Percentiles rank a stretch among this genome's conserved stretches.
phyloP scores from a whole-genome alignment of 1,140 invertebrate genomes.

The Homarus americanus region DNA sequence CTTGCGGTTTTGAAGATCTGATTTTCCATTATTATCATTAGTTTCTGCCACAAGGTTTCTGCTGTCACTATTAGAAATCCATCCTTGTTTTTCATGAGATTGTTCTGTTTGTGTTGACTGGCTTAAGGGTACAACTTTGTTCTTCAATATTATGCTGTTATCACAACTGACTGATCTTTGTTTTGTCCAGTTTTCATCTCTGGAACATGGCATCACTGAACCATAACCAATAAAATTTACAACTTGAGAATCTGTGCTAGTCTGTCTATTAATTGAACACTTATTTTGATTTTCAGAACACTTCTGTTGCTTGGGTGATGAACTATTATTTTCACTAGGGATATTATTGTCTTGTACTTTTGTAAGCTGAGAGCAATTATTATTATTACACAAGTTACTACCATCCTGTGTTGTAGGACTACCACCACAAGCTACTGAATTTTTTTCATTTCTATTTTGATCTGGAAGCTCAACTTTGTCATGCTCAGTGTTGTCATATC shows the following conservation, averaged over 20 bases:
- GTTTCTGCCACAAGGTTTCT: conserved; percentile 12
- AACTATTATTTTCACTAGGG: neutral
- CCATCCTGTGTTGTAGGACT: neutral
- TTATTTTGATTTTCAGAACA: neutral
- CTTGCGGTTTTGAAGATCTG: neutral
- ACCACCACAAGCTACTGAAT: neutral
- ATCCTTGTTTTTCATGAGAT: conserved; percentile 13
- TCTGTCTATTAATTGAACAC: neutral
- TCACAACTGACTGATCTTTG: conserved; percentile 1
- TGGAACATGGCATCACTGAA: conserved; percentile 26
- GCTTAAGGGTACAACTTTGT: neutral
- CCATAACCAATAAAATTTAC: conserved; percentile 52
- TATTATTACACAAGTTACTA: neutral
- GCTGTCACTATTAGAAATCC: conserved; percentile 26
- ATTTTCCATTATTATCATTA: conserved; percentile 26
- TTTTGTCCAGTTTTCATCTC: neutral
- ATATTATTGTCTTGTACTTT: neutral
- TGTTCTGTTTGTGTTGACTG: conserved; percentile 22
- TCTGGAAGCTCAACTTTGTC: neutral
- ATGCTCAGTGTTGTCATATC: neutral
- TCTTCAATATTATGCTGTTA: conserved; percentile 11
- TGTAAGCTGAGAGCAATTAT: neutral
- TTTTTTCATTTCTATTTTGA: neutral
- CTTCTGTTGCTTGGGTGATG: too few relatives aligned
- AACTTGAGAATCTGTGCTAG: neutral